Evolutionary conservation across 2,113 vertebrate species (phyloP), one percentile per base, ranked within the genome.

Genomic region (Ammodytes dubius): DNA sequence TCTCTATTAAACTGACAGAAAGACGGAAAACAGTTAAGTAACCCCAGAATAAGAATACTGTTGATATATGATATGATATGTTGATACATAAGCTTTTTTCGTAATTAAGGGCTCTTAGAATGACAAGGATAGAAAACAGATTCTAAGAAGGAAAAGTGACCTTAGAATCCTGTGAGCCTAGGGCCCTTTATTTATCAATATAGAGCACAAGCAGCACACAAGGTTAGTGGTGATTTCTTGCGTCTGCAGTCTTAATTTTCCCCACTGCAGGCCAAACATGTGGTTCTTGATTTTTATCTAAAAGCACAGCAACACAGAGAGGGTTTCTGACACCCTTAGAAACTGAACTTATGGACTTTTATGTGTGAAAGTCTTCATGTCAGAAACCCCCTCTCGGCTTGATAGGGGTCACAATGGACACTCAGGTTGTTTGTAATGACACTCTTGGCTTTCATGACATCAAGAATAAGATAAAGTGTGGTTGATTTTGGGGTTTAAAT

Each of bases 181-280:
- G 57, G 86, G 91, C 81, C 85, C 14, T 84, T 81, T 81, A 80
- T 84, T 90, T 86, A 90, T 92, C 86, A 88, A 74, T 71, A 87
- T 77, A 88, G 82, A 92, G 80, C 89, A 92, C 83, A 90, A 92
- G 86, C 79, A 88, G 73, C 70, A 71, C 92, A 91, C 83, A 91
- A 89, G 85, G 83, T 85, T 89, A 84, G 83, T 77, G 79, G 76
- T 84, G 79, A 87, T 88, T 88, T 90, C 85, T 90, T 91, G 86
- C 69, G 53, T 91, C 84, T 85, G 72, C 66, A 82, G 86, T 89
- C 84, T 87, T 87, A 89, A 90, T 93, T 88, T 82, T 63, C 57
- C 66, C 64, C n/a, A 84, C 92, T 90, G 87, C 91, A 79, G 89
- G 93, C 91, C 89, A 93, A 93, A 90, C 89, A 92, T 92, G 91